Evolutionary conservation across 23 tunicate species (phyloP), one percentile per base, ranked within the genome.

Genomic region (Pegea sp.): DNA sequence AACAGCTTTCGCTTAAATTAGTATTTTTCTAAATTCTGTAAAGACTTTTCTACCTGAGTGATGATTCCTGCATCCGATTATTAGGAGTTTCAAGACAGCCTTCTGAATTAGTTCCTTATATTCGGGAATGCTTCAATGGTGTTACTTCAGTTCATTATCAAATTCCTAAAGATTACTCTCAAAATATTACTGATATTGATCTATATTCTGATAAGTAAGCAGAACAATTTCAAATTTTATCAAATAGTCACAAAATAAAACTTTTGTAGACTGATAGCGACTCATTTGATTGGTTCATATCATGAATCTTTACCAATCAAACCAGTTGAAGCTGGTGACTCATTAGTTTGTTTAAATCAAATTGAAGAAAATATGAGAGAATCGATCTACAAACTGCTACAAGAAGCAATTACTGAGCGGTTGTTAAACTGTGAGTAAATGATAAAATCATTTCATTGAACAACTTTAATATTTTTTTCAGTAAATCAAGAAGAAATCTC

Each of bases 31-130:
- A 38, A 38, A 16, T 38, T 38, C 46, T 38, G 46, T 16, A 50
- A 24, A 84, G 95, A 43, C 27, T 84, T 52, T 84, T 64, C 44
- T 84, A 73, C 53, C 63, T 84, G 22, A 55, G 81, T 46, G 84
- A 84, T 64, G 95, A 67, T 1, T 84, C 69, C 42, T 73, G 76
- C 57, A 65, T 73, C 21, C 63, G 66, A 1, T 42, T 84, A 32
- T 68, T 84, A 24, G 80, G 87, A 13, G 58, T 84, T 19, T 67
- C 95, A 22, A 48, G 84, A 13, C 81, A 84, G 24, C 95, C 95
- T 24, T 56, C 31, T 21, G 70, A 54, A 2, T 52, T 70, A 20
- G 30, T 73, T 2, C 95, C 86, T 2, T 84, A 44, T 44, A 68
- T 84, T 29, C 61, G 67, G 24, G 69, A 84, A 49, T 84, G 95